Base-by-base conservation (phyloP, 2,888 invertebrate genomes). In the Epirrhoe tristata region DNA sequence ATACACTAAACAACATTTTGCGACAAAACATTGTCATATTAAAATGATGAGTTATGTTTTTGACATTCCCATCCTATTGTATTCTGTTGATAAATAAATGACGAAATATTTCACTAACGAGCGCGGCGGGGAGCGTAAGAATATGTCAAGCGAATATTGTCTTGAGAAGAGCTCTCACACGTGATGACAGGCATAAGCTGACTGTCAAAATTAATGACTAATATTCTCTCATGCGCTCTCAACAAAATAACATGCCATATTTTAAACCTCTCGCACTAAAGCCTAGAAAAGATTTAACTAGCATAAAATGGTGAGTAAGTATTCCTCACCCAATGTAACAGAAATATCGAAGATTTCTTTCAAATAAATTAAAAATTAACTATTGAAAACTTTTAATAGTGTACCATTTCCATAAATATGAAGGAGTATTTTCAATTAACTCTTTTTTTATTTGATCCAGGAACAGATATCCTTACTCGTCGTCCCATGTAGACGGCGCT, bases 41-140 rank as follows among this genome's bases (percentile, higher is more conserved):
- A 81, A 85, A 88, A 88, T 91, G 81, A 87, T 85, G 85, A 89
- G 83, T 84, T 87, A 85, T 87, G 88, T 91, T 90, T 91, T 89
- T 87, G 84, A 87, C 77, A 81, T 81, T 83, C 87, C 82, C 86
- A 92, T 93, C 92, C 92, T 88, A 93, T 93, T 93, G 93, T 93
- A 93, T 93, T 93, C 93, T 73, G 82, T 76, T 82, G 83, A 82
- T 85, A 87, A 48, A 48, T 48, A 16, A 7, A 48, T 48, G 16
- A 80, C 85, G 78, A 88, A 90, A 88, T 84, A 87, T 86, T 86
- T 84, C 82, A 77, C 90, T 93, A 93, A 93, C 91, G 91, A 93
- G 86, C 83, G 78, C 82, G 70, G 74, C 78, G 77, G 75, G 77
- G 80, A 58, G 32, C 57, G 51, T 36, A 48, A 53, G 89, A 91